Conservation (phyloP, 2,888 invertebrate species). For the Nesidiocoris tenuis region DNA sequence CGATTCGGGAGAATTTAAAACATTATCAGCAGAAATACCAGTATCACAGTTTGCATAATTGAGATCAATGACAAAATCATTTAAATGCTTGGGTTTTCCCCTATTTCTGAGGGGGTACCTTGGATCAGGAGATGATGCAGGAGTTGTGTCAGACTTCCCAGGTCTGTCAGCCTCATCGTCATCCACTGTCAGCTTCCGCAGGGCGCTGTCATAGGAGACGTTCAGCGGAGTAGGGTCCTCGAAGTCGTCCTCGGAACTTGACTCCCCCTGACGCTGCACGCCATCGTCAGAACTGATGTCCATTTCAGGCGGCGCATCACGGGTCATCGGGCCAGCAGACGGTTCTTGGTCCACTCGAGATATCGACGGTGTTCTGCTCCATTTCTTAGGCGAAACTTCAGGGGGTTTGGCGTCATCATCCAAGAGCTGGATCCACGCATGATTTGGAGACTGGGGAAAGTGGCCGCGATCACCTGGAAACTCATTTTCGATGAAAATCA, state of each 20-base stretch:
- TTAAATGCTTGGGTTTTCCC: conserved; percentile 2
- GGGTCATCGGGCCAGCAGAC: no score
- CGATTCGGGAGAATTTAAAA: background rate
- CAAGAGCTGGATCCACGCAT: no score
- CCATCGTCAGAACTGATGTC: no score
- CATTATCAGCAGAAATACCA: background rate
- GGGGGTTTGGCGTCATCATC: background rate
- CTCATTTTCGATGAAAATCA: conserved; percentile 1
- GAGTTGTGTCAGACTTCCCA: background rate
- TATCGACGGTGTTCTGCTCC: no score
- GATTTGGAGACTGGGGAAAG: no score
- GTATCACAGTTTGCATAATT: background rate
- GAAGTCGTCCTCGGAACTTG: background rate
- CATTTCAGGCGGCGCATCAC: no score
- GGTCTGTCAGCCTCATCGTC: background rate
- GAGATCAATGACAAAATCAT: background rate
- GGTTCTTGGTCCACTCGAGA: no score
- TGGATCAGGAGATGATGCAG: background rate
- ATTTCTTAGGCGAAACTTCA: no score
- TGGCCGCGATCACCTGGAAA: no score
- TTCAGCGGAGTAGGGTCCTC: background rate
- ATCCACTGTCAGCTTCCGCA: background rate
- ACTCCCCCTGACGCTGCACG: no score
- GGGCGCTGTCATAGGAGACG: background rate
- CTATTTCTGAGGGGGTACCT: background rate